Evolutionary conservation across 2,113 vertebrate genomes (phyloP), one percentile per base, ranked within the genome.

Genomic region (Antennarius striatus): DNA sequence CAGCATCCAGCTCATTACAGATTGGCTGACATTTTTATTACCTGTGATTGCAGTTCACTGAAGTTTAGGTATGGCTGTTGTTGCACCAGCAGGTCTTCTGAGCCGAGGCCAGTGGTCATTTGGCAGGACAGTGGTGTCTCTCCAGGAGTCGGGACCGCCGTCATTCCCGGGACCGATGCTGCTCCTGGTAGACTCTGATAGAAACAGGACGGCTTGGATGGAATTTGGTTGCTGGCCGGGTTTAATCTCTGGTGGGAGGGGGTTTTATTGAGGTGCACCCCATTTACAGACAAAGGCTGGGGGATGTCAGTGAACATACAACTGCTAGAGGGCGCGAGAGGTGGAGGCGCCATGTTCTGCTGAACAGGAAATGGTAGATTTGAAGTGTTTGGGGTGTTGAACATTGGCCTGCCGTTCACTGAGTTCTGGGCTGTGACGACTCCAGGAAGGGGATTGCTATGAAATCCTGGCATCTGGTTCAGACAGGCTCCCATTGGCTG

Each of bases 21-120:
- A 47, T 47, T 47, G 45, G 12, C 22, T 52, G 50, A 47, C 12
- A 0, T 1, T 56, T 8, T 49, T 64, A 74, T 83, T 82, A 93
- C 92, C 91, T 87, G 88, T 1, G 72, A 81, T 64, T 89, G 87
- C 29, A 10, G 29, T 28, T 75, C 69, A 12, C 61, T 80, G 17
- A 84, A 92, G 75, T 68, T 71, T 3, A 86, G 76, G 60, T 74
- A 88, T 0, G 42, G 75, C 69, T 81, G 88, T 0, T 60, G 86
- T 42, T 61, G 55, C 1, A 45, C 53, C 1, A 47, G 4, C 0
- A 68, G 71, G 28, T 17, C 14, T 0, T 82, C 79, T 0, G 68
- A 42, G 68, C 73, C 46, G 4, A 88, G 73, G 16, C 64, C 75
- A 1, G 22, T 15, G 6, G 66, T 4, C 0, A 83, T 63, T 5